These are phyloP conservation scores for Caenorhabditis sp. DNA, from an alignment of 2,888 invertebrate species.

Conservation along the genomic window DNA sequence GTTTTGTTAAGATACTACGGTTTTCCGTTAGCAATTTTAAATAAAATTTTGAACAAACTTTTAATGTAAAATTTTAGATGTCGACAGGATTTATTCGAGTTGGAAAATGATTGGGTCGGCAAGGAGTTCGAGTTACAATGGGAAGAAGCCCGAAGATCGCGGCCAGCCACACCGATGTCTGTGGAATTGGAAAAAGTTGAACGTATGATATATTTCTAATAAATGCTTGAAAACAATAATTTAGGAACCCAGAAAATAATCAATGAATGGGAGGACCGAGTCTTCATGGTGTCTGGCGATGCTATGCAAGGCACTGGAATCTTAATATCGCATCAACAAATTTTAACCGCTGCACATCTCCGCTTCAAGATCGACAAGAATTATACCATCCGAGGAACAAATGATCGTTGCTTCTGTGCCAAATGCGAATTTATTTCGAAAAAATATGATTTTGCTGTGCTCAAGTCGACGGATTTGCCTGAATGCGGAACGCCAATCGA, in stretches of 20 bases:
- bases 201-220: constrained; percentile 12
- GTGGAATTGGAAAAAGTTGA: background rate
- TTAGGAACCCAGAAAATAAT: constrained; percentile 16
- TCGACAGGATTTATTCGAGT: constrained; percentile 21
- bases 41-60: constrained; percentile 12
- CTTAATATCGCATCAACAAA: constrained; percentile 9
- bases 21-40: constrained; percentile 25
- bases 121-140: constrained; percentile 10
- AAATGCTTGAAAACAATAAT: constrained; percentile 10
- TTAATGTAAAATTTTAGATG: constrained; percentile 27
- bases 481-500: constrained; percentile 1
- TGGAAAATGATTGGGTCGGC: constrained; percentile 14
- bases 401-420: constrained; percentile 3
- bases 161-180: constrained; percentile 5
- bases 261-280: constrained; percentile 13
- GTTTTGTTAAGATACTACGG: constrained; percentile 32
- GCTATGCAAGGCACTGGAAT: constrained; percentile 3
- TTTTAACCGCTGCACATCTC: constrained; percentile 18
- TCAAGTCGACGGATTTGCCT: constrained; percentile 14
- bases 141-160: constrained; percentile 7
- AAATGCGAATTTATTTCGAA: constrained; percentile 15
- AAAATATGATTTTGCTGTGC: constrained; percentile 17
- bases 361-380: constrained; percentile 3
- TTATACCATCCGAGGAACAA: constrained; percentile 12
- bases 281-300: constrained; percentile 9